phyloP scores from a whole-genome alignment of 2,888 invertebrate genomes.

The Sinotaia quadrata region DNA sequence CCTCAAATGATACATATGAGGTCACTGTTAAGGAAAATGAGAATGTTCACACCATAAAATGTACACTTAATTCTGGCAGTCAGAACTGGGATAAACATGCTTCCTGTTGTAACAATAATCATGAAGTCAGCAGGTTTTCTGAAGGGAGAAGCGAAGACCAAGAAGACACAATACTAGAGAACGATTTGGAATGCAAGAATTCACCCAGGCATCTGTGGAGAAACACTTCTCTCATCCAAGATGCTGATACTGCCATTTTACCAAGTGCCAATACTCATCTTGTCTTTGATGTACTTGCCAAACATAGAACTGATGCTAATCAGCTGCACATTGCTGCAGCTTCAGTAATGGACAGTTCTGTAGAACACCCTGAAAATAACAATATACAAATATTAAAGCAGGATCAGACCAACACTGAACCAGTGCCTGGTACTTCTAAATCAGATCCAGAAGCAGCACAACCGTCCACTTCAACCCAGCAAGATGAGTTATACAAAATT shows the following conservation, averaged over 20 bases:
- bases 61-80: too few relatives aligned
- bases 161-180: not conserved
- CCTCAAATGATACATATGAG: not conserved
- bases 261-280: slow-evolving; percentile 41
- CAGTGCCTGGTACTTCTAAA: too few relatives aligned
- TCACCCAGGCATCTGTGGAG: slow-evolving; percentile 33
- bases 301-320: slow-evolving; percentile 43
- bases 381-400: not conserved
- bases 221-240: slow-evolving; percentile 49
- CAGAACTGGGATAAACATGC: too few relatives aligned
- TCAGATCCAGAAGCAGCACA: slow-evolving; percentile 39
- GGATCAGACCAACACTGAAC: too few relatives aligned
- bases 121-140: not conserved
- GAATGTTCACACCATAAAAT: too few relatives aligned
- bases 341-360: slow-evolving; percentile 44
- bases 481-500: not conserved
- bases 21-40: too few relatives aligned
- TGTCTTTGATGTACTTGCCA: slow-evolving; percentile 49
- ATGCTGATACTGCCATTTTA: slow-evolving; percentile 53
- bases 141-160: not conserved
- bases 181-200: not conserved
- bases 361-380: slow-evolving; percentile 6
- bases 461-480: slow-evolving; percentile 17
- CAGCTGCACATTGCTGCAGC: slow-evolving; percentile 56
- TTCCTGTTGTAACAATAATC: too few relatives aligned